Evolutionary conservation across 92 coral and sea anemone species (phyloP).

Genomic region (Phenganax marumi): DNA sequence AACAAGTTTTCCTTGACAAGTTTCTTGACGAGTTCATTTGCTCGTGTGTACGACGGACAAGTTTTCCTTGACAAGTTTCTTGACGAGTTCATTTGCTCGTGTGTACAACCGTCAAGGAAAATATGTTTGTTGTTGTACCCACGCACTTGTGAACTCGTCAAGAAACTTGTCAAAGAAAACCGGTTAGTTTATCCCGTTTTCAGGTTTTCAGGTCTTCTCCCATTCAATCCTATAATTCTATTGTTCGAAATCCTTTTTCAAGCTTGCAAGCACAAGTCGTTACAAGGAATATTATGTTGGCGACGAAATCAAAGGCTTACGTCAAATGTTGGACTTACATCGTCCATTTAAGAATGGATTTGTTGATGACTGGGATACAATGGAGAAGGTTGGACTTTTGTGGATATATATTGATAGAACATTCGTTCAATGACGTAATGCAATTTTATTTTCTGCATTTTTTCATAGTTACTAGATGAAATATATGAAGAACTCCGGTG

Average conservation of each 20-base stretch:
- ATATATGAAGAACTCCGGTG: constrained; percentile 77
- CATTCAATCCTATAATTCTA: no score
- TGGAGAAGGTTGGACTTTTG: constrained; percentile 78
- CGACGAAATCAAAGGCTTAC: constrained; percentile 82
- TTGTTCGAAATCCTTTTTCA: constrained; percentile 1
- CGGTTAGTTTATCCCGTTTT: no score
- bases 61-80: no score
- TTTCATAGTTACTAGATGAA: constrained; percentile 68
- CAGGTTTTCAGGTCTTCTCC: no score
- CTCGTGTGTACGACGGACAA: no score
- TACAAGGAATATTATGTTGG: constrained; percentile 89
- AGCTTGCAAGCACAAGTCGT: constrained; percentile 65
- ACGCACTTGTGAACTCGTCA: no score
- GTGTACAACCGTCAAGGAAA: no score
- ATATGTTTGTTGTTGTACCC: no score
- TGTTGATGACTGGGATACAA: constrained; percentile 91
- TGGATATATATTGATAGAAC: background rate
- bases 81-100: no score
- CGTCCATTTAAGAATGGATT: constrained; percentile 94
- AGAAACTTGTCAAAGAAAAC: no score
- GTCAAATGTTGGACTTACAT: constrained; percentile 74
- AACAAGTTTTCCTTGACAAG: no score
- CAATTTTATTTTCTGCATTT: background rate
- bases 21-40: no score
- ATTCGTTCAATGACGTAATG: background rate